Conservation (phyloP, 2,888 invertebrate genomes). For the Macrosiphum euphorbiae region DNA sequence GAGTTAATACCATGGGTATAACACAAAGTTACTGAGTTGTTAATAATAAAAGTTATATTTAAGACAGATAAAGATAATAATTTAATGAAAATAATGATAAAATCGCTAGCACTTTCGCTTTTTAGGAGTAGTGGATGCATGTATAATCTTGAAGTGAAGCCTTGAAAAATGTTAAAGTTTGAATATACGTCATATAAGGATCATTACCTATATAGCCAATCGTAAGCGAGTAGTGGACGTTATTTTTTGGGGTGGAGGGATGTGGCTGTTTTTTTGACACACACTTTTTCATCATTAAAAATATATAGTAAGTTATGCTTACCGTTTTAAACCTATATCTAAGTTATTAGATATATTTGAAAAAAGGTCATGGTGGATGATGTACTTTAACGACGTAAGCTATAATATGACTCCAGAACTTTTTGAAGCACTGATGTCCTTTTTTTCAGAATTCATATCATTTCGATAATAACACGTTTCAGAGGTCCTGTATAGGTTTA, state of each 20-base stretch:
- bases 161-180: background rate
- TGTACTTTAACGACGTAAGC: background rate
- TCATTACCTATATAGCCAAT: background rate
- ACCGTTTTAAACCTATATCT: no score
- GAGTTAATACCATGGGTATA: background rate
- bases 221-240: background rate
- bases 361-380: no score
- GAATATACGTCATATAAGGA: no score
- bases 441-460: background rate
- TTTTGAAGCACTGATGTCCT: background rate
- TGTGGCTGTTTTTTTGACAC: no score
- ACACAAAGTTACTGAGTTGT: background rate
- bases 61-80: background rate
- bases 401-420: background rate
- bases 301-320: no score
- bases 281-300: no score
- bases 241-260: background rate
- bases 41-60: no score
- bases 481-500: background rate
- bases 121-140: no score
- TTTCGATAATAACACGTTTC: background rate
- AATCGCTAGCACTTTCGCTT: no score
- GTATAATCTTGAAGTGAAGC: no score
- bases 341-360: no score
- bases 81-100: no score